These are phyloP conservation scores for Trialeurodes vaporariorum DNA, from an alignment of 1,140 invertebrate genomes.

Conservation along the genomic window DNA sequence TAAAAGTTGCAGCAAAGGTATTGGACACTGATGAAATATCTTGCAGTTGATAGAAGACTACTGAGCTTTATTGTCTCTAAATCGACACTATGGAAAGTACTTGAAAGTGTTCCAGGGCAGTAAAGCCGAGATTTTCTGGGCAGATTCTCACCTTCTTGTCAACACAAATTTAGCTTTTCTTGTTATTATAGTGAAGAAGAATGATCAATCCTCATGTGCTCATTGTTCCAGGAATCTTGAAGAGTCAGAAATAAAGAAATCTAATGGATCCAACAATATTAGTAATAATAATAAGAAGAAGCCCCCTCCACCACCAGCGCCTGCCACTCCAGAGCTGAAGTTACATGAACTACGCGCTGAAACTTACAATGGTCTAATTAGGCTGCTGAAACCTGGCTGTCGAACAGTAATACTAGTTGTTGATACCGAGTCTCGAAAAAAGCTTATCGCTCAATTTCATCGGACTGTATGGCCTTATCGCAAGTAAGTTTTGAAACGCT, in stretches of 20 bases:
- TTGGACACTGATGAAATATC: too few species aligned
- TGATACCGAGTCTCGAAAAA: constrained; percentile 73
- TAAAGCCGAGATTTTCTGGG: too few species aligned
- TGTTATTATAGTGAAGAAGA: too few species aligned
- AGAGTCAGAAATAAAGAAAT: constrained; percentile 11
- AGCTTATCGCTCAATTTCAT: constrained; percentile 81
- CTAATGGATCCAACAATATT: too few species aligned
- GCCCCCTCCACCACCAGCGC: constrained; percentile 30
- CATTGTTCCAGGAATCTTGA: constrained; percentile 10
- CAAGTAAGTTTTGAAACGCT: constrained; percentile 49
- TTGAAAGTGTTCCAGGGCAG: too few species aligned
- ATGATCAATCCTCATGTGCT: too few species aligned
- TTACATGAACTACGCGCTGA: constrained; percentile 88
- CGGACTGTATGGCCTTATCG: constrained; percentile 89
- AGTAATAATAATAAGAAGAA: constrained; percentile 35
- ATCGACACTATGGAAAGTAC: too few species aligned
- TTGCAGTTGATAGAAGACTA: too few species aligned
- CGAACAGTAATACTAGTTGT: constrained; percentile 83
- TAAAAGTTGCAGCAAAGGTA: too few species aligned
- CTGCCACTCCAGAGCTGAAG: constrained; percentile 50
- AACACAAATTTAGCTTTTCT: too few species aligned
- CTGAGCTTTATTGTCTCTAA: too few species aligned
- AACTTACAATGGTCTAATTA: constrained; percentile 89
- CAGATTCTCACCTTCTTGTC: too few species aligned
- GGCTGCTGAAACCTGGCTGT: constrained; percentile 87